Evolutionary conservation across 2,113 vertebrate genomes (phyloP), one percentile per base, ranked within the genome.

Genomic region (Rhea pennata): DNA sequence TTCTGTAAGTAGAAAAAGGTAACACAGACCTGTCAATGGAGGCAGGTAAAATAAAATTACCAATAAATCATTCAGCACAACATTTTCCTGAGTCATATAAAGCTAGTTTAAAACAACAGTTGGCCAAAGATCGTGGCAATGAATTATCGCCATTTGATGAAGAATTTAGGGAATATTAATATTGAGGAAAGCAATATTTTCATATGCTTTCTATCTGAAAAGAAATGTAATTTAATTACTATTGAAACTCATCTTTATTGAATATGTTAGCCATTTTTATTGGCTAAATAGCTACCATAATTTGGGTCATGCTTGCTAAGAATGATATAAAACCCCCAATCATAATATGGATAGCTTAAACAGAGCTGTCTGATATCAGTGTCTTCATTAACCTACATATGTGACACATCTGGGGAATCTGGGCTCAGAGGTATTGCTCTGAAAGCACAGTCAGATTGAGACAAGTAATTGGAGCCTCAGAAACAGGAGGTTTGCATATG

Each of bases 361-460:
- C 4, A 2, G 0, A 39, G n/a, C 10, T 84, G 20, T 73, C 50
- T 88, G 54, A 44, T 0, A 0, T 31, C n/a, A 90, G 4, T 8
- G 9, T 74, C 23, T 48, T 23, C n/a, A 23, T 61, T 75, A 75
- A 78, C 14, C 23, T 67, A 36, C 6, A 66, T 39, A 42, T 11
- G 12, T 42, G 56, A 48, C n/a, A 48, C 2, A 64, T 8, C 5
- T 71, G n/a, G 23, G 46, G 46, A 77, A 77, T 88, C 6, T 1
- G 0, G 5, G 8, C 29, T 88, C 21, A 89, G 40, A 48, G 20
- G 10, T 19, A 44, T n/a, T 62, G 6, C 12, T 81, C 64, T 2
- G 0, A 56, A 15, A 88, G 14, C 11, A 46, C 7, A 78, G 22
- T 3, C 19, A 69, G 4, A 40, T 33, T 77, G 36, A 73, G 20